Conservation (phyloP, 2,113 vertebrate species). For the Zosterops borbonicus region DNA sequence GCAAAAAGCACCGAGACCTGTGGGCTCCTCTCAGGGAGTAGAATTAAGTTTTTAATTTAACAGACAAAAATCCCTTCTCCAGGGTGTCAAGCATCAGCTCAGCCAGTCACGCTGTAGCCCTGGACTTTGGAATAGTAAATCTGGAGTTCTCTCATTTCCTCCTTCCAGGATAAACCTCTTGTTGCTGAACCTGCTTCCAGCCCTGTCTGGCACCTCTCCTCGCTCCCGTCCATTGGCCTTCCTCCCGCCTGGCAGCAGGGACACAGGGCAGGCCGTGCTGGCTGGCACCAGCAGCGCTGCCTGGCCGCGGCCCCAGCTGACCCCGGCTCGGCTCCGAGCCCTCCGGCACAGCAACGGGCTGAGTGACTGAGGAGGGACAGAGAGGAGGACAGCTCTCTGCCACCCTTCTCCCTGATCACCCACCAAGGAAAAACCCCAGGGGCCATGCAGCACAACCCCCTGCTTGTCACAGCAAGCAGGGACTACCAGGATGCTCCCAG, state of each 20-base stretch:
- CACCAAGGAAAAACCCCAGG: neutral
- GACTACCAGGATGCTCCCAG: accelerated
- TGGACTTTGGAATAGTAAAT: neutral
- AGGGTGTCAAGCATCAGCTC: neutral
- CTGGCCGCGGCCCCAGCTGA: neutral
- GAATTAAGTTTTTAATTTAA: neutral
- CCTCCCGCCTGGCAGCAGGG: neutral
- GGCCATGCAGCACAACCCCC: accelerated
- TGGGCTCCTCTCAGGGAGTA: neutral
- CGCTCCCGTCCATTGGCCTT: neutral
- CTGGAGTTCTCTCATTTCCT: neutral
- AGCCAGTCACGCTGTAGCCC: neutral
- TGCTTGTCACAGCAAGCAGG: accelerated
- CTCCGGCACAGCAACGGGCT: accelerated
- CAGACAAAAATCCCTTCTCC: neutral
- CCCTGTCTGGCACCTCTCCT: neutral
- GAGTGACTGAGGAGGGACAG: neutral
- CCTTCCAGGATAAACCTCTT: constrained; percentile 5
- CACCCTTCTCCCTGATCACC: neutral
- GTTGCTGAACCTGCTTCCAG: neutral
- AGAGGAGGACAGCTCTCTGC: neutral
- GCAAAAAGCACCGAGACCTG: neutral
- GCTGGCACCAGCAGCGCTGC: neutral
- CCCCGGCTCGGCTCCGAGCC: neutral
- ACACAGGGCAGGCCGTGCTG: neutral